Evolutionary conservation across 2,113 vertebrate species (phyloP), one percentile per base, ranked within the genome.

Genomic region (Cygnus buccinator): DNA sequence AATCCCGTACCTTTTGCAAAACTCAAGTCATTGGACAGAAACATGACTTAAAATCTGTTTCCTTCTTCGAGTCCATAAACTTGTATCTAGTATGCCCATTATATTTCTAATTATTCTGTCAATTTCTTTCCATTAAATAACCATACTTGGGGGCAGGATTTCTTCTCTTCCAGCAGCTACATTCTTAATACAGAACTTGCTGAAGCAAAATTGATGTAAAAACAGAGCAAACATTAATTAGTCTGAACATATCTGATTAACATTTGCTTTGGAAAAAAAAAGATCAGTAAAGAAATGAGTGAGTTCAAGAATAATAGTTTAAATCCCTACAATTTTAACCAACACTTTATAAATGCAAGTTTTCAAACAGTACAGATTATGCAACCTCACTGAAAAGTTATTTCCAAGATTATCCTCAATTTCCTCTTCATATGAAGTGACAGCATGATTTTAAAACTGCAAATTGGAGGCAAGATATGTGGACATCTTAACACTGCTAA

Each of bases 201-300:
- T 80, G 79, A 94, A 96, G 79, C 3, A 76, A 88, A 95, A 62
- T 28, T 6, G 20, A 95, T 29, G 91, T 7, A 95, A 85, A 87
- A 89, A 0, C 29, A 91, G 10, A 80, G 68, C 50, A 94, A 33
- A 80, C 35, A 29, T 46, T 92, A 65, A 85, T 86, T 54, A 76
- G 29, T 26, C 22, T 2, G 2, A 62, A 22, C 15, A 48, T 17
- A 70, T 29, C 23, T 74, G 50, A 77, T 48, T 59, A 89, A 74
- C 10, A 55, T 22, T 80, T 66, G 65, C 37, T 73, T 85, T 10
- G 2, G 43, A 87, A 78, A 57, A 57, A 71, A 39, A 37, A 13
- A 2, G 5, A 4, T 14, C 37, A 41, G 12, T 21, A 59, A 81
- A 77, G 19, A 70, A 74, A 72, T 48, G 5, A 44, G 3, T 9